phyloP scores from a whole-genome alignment of 2,113 vertebrate species.

The Blennius ocellaris region DNA sequence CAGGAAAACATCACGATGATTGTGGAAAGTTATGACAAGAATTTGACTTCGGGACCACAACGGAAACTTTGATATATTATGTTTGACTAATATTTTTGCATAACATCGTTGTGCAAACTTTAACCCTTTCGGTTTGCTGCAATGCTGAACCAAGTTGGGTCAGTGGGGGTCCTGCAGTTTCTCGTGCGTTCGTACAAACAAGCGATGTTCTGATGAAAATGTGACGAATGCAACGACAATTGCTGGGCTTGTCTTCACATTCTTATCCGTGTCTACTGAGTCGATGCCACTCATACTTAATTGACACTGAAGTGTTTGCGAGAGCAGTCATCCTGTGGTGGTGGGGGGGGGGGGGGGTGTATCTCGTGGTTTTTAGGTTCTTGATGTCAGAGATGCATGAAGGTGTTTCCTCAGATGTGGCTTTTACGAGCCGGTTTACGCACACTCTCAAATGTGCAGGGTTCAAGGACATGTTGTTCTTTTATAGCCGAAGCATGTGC shows the following conservation, averaged over 20 bases:
- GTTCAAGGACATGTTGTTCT: conserved; percentile 79
- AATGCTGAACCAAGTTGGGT: too few relatives aligned
- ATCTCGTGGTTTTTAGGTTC: conserved; percentile 9
- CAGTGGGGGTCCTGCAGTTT: too few relatives aligned
- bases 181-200: background rate
- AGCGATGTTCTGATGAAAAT: background rate
- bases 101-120: conserved; percentile 1
- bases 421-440: conserved; percentile 31
- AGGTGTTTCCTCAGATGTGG: background rate
- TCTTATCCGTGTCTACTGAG: background rate
- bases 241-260: background rate
- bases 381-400: conserved; percentile 1
- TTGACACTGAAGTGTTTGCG: background rate
- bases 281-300: background rate
- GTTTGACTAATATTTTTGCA: conserved; percentile 7
- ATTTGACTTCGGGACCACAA: conserved; percentile 36
- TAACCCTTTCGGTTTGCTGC: too few relatives aligned
- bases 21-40: conserved; percentile 48
- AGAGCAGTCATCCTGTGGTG: background rate
- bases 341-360: background rate
- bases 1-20: conserved; percentile 14
- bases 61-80: conserved; percentile 40
- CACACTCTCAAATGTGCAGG: conserved; percentile 8
- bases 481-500: conserved; percentile 72
- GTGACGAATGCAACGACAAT: background rate